Percentiles rank a stretch among this genome's conserved stretches.
These are phyloP conservation scores for Colletes latitarsis DNA, from an alignment of 1,140 invertebrate genomes.

Conservation along the genomic window DNA sequence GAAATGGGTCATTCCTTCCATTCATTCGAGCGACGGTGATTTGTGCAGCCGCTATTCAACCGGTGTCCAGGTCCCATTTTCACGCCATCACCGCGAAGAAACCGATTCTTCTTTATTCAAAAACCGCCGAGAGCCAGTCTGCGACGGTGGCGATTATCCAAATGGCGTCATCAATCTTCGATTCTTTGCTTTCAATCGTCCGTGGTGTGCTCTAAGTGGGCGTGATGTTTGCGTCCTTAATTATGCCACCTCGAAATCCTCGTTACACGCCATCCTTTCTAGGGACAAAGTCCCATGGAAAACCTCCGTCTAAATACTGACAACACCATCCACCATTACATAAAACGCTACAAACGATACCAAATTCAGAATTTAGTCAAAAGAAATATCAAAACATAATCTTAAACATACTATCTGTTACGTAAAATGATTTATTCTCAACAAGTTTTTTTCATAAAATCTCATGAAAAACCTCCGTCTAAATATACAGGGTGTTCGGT, in stretches of 20 bases:
- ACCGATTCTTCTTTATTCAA: constrained; percentile 7
- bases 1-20: constrained; percentile 41
- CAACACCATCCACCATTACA: too few relatives aligned
- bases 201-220: not conserved
- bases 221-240: constrained; percentile 21
- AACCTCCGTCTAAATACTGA: too few relatives aligned
- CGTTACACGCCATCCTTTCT: not conserved
- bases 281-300: not conserved
- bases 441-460: too few relatives aligned
- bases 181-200: not conserved
- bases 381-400: too few relatives aligned
- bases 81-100: not conserved
- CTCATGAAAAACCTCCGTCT: too few relatives aligned
- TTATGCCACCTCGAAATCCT: not conserved
- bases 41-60: constrained; percentile 1
- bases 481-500: too few relatives aligned
- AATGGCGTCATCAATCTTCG: constrained; percentile 31
- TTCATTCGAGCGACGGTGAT: constrained; percentile 13
- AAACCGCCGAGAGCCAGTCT: not conserved
- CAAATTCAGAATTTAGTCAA: too few relatives aligned
- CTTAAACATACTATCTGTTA: too few relatives aligned
- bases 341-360: too few relatives aligned
- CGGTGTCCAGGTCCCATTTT: constrained; percentile 20
- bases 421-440: too few relatives aligned
- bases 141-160: constrained; percentile 26